Percentiles rank a stretch among this genome's conserved stretches.
Conservation (phyloP, 2,113 vertebrate species). For the Brachyhypopomus occidentalis region DNA sequence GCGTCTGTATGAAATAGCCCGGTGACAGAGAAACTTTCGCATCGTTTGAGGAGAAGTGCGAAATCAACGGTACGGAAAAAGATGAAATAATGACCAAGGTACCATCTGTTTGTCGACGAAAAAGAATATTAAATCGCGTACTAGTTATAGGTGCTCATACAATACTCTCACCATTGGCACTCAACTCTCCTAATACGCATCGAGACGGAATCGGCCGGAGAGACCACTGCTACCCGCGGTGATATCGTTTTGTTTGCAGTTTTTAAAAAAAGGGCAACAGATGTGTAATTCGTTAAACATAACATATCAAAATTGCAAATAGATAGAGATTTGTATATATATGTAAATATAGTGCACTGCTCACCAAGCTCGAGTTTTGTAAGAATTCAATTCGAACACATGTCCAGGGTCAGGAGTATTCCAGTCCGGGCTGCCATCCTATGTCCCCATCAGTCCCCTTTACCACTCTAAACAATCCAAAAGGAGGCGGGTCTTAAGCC, state of each 20-base stretch:
- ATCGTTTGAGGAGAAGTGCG: no score
- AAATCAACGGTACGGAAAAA: no score
- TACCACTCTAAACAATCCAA: constrained; percentile 58
- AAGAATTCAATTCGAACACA: constrained; percentile 67
- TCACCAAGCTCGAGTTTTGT: constrained; percentile 68
- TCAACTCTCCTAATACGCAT: not conserved
- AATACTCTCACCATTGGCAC: not conserved
- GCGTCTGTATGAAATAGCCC: not conserved
- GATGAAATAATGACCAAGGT: no score
- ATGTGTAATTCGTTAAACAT: not conserved
- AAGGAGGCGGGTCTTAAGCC: constrained; percentile 44
- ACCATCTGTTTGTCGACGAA: no score
- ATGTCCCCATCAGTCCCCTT: constrained; percentile 63
- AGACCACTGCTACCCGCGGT: constrained; percentile 12
- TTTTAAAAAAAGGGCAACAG: not conserved
- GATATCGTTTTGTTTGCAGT: constrained; percentile 3
- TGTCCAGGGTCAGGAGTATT: constrained; percentile 61
- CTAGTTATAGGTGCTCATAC: no score
- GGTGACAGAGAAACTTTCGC: constrained; percentile 66
- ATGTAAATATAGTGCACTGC: constrained; percentile 25
- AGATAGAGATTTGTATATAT: not conserved
- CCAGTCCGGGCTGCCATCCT: constrained; percentile 71
- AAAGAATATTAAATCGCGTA: no score
- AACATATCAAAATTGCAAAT: not conserved
- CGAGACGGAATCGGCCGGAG: not conserved